Base-by-base conservation (phyloP, 2,797 vertebrate genomes). In the Tiaroga cobitis region DNA sequence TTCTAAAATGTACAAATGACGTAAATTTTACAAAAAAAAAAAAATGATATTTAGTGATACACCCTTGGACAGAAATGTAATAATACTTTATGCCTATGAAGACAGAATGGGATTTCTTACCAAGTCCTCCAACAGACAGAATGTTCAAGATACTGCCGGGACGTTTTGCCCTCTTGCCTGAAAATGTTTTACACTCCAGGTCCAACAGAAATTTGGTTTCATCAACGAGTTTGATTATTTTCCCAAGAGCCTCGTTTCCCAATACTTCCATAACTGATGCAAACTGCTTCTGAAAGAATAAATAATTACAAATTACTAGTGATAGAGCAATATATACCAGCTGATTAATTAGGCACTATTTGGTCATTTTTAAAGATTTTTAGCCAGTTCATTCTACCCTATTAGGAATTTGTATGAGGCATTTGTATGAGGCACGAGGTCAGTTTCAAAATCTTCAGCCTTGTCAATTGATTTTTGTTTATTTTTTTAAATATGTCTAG, bases 211-310 rank as follows among this genome's bases (percentile, higher is more conserved):
- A 86, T 15, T 84, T 87, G 0, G 90, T 91, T 67, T 93, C 91
- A 3, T 94, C 94, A 73, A 96, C 88, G 0, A 95, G 92, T 78
- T 93, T 94, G 73, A 94, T 72, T 80, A 96, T 94, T 90, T 94
- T 95, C 16, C 94, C 95, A 87, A 96, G 81, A 81, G 95, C 94
- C 80, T 95, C 94, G 24, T 94, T 95, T 0, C 94, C 94, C 87
- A 96, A 88, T 3, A 92, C 92, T 87, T 95, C 94, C 95, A 96
- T 94, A 78, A 93, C 9, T 3, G 92, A 89, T 0, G 94, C 93
- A 61, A 95, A 95, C 84, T 75, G 87, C 51, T 92, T 89, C 95
- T 95, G 82, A 74, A 46, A 4, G 43, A 83, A 84, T 5, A 56
- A 43, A 70, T 29, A 26, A 49, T 34, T 16, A n/a, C 21, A 43